A percentile compares a stretch with the other conserved stretches of the same genome.
phyloP scores from a whole-genome alignment of 2,113 vertebrate species.

The Pluvianellus socialis region DNA sequence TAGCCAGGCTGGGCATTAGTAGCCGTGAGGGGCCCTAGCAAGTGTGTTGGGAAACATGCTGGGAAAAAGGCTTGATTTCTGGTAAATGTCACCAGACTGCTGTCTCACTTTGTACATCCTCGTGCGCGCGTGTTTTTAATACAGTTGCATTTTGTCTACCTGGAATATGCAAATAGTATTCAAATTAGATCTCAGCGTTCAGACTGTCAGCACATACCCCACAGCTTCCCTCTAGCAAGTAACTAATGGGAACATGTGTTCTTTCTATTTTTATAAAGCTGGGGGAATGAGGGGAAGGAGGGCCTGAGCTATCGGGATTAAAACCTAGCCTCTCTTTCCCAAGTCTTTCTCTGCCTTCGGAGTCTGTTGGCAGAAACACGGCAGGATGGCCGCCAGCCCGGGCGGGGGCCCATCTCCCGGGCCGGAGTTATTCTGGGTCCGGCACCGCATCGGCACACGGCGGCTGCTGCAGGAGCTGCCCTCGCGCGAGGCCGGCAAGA shows the following conservation, averaged over 20 bases:
- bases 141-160: conserved; percentile 61
- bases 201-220: conserved; percentile 72
- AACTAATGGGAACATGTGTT: conserved; percentile 82
- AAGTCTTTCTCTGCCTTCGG: neutral
- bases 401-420: neutral
- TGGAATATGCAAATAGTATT: conserved; percentile 79
- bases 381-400: neutral
- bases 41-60: neutral
- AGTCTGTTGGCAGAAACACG: neutral
- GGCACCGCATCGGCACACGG: rapidly evolving
- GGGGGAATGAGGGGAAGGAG: conserved; percentile 27
- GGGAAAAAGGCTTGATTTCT: conserved; percentile 6
- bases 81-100: conserved; percentile 38
- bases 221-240: conserved; percentile 76
- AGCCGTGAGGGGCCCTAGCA: conserved; percentile 40
- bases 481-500: too few relatives aligned
- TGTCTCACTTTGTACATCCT: neutral
- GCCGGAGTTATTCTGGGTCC: neutral
- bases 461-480: neutral
- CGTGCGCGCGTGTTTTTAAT: neutral
- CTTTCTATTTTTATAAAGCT: conserved; percentile 70
- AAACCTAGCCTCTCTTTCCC: neutral
- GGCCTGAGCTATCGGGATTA: neutral
- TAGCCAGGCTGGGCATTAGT: conserved; percentile 3
- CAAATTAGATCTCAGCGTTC: conserved; percentile 63